Evolutionary conservation across 2,888 invertebrate genomes (phyloP), one percentile per base, ranked within the genome.

Genomic region (Elmis aenea): DNA sequence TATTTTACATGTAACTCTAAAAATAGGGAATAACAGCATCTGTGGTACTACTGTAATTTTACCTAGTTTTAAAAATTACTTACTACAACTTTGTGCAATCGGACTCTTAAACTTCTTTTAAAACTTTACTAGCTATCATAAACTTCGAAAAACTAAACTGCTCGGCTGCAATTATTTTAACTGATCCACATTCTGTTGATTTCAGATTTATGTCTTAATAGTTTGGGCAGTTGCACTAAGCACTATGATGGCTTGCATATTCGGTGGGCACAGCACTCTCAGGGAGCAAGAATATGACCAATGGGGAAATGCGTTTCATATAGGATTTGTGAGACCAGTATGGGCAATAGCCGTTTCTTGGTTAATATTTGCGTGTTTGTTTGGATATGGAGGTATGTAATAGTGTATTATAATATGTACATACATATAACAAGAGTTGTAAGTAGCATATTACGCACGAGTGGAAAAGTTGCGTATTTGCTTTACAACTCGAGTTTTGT

Each of bases 311-410:
- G 48, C 58, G 1, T 43, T 59, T 13, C 52, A 56, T 38, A 51
- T 60, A 33, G 67, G 69, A 0, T 65, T 68, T 30, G 62, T 67
- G 51, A 57, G 71, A 26, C 63, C 70, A 0, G 51, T 55, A 1
- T 75, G 75, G 74, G 64, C 69, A 1, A 14, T 68, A 5, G 68
- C 64, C 4, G 42, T 74, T 1, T 63, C 68, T 0, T 73, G 72
- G 72, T 52, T 74, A 2, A 59, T 73, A 10, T 64, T 72, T 21
- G 70, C 71, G 0, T 74, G 74, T 33, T 59, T 54, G 1, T 61
- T 65, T 38, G 73, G 72, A 31, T 69, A 69, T 53, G 73, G 72
- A 61, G 73, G 74, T 72, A 54, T 8, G 5, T 18, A 18, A 5
- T 18, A n/a, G n/a, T n/a, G n/a, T n/a, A 6, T 18, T 8, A 18